These are phyloP conservation scores for Noctilio leporinus DNA, from an alignment of 2,113 vertebrate species.

Conservation along the genomic window DNA sequence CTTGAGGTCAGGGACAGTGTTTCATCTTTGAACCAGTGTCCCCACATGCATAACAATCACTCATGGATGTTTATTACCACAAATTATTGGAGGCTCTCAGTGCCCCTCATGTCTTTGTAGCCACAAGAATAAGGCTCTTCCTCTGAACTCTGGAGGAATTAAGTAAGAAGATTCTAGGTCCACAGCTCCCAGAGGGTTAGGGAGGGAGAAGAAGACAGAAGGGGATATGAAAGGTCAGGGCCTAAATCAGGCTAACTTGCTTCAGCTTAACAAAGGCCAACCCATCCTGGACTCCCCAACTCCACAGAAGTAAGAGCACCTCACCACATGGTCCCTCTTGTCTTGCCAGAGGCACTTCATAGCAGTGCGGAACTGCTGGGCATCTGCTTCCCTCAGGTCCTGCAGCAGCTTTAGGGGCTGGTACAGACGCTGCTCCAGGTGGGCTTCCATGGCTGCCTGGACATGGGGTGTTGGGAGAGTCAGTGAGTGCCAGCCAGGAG, in stretches of 20 bases:
- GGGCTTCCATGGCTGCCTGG: slow-evolving; percentile 77
- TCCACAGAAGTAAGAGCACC: neutral
- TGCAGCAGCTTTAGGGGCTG: slow-evolving; percentile 78
- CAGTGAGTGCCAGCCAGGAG: neutral
- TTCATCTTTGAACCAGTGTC: neutral
- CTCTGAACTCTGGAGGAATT: neutral
- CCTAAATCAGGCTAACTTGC: neutral
- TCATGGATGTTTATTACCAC: neutral
- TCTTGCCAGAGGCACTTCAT: slow-evolving; percentile 78
- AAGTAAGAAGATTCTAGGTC: neutral
- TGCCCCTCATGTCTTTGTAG: neutral
- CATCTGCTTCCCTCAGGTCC: slow-evolving; percentile 74
- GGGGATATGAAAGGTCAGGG: neutral
- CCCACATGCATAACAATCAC: neutral
- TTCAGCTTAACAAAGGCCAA: neutral
- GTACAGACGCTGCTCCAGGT: slow-evolving; percentile 75
- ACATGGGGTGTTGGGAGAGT: neutral
- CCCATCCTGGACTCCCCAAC: neutral
- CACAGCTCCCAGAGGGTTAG: neutral
- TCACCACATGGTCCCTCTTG: slow-evolving; percentile 75
- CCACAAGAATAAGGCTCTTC: neutral
- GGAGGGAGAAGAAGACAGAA: neutral
- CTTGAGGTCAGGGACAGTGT: neutral
- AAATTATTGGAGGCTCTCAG: neutral
- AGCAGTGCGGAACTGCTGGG: slow-evolving; percentile 76